Evolutionary conservation across 2,113 vertebrate genomes (phyloP).

Genomic region (Rana temporaria): DNA sequence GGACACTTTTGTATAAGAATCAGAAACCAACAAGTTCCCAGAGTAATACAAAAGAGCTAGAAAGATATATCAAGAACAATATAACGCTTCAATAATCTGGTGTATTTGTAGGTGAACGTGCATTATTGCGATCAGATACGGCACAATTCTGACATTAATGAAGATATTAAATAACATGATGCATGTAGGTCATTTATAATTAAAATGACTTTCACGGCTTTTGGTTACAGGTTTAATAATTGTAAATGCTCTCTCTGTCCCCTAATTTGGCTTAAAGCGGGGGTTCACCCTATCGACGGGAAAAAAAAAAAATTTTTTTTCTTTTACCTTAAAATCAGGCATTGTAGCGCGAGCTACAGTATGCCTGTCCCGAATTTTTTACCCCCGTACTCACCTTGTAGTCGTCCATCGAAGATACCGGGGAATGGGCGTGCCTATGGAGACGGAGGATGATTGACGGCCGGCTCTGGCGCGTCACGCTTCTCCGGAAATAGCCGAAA

Average conservation of each 20-base stretch:
- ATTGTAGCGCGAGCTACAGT: too few species aligned
- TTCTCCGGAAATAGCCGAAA: too few species aligned
- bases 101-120: not conserved
- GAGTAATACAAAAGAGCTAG: not conserved
- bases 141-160: not conserved
- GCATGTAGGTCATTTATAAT: conserved; percentile 51
- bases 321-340: too few species aligned
- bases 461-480: too few species aligned
- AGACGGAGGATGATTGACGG: too few species aligned
- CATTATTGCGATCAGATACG: not conserved
- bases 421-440: too few species aligned
- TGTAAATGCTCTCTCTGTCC: conserved; percentile 4
- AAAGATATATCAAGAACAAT: not conserved
- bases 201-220: not conserved
- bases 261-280: conserved; percentile 35
- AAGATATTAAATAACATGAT: conserved; percentile 15
- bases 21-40: not conserved
- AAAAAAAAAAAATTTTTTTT: too few species aligned
- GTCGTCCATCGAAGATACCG: too few species aligned
- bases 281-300: too few species aligned
- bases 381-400: too few species aligned
- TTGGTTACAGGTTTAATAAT: conserved; percentile 33
- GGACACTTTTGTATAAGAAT: not conserved
- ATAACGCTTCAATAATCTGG: not conserved
- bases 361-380: too few species aligned